A percentile compares a stretch with the other conserved stretches of the same genome.
These are phyloP conservation scores for Odontomachus brunneus DNA, from an alignment of 1,140 invertebrate species.

Conservation along the genomic window DNA sequence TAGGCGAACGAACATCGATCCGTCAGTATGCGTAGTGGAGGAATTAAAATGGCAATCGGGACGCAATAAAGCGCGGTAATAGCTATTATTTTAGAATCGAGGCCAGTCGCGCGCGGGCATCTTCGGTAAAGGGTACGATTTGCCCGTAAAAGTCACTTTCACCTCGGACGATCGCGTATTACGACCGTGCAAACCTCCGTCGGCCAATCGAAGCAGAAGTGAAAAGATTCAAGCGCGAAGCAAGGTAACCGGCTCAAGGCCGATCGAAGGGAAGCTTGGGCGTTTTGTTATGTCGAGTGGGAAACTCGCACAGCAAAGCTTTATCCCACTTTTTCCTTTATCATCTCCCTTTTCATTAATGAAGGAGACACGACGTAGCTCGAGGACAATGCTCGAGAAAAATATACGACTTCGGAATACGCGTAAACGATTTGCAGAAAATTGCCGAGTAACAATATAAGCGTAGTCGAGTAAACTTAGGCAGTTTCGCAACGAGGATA, in stretches of 20 bases:
- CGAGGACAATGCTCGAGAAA: not conserved
- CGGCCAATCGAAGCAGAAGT: constrained; percentile 20
- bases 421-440: not conserved
- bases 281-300: not conserved
- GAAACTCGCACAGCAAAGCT: too few species aligned
- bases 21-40: not conserved
- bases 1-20: not conserved
- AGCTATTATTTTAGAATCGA: constrained; percentile 48
- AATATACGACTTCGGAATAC: not conserved
- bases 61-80: constrained; percentile 24
- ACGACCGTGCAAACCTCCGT: constrained; percentile 7
- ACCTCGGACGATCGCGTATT: constrained; percentile 14
- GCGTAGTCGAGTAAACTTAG: not conserved
- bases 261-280: not conserved
- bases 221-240: not conserved
- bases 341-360: not conserved
- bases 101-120: constrained; percentile 30
- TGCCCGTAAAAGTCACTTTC: constrained; percentile 45
- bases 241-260: not conserved
- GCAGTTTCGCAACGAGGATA: not conserved
- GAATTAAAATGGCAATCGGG: not conserved
- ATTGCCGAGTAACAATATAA: not conserved
- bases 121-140: constrained; percentile 50
- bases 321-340: not conserved
- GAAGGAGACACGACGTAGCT: too few species aligned